Conservation (phyloP, 2,888 invertebrate genomes). For the Chrysomela aeneicollis region DNA sequence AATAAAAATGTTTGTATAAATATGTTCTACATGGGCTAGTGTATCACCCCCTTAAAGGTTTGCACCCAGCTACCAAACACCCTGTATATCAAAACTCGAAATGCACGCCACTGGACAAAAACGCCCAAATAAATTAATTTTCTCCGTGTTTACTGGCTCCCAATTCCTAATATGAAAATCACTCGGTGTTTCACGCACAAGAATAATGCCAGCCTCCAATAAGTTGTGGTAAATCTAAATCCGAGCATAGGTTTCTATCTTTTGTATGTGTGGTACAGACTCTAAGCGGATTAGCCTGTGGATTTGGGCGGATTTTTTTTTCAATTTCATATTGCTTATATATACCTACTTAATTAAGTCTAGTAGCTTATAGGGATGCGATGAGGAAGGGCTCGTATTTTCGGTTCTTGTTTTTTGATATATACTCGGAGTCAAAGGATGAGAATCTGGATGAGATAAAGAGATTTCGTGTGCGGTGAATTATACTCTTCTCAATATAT, state of each 20-base stretch:
- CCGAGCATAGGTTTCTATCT: slow-evolving; percentile 24
- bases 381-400: slow-evolving; percentile 18
- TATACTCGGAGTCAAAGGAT: slow-evolving; percentile 2
- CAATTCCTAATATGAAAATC: slow-evolving; percentile 6
- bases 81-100: not conserved
- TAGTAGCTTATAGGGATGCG: slow-evolving; percentile 44
- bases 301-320: slow-evolving; percentile 50
- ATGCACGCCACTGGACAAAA: not conserved
- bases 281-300: slow-evolving; percentile 49
- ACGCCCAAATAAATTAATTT: slow-evolving; percentile 4
- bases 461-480: not conserved
- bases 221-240: slow-evolving; percentile 28
- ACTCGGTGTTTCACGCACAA: slow-evolving; percentile 19
- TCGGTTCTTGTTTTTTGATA: slow-evolving; percentile 19
- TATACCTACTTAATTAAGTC: slow-evolving; percentile 47
- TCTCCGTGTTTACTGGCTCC: slow-evolving; percentile 1
- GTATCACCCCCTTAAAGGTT: too few relatives aligned
- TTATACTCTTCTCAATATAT: not conserved
- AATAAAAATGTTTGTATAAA: too few relatives aligned
- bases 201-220: slow-evolving; percentile 21
- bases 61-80: too few relatives aligned
- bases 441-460: slow-evolving; percentile 1
- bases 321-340: slow-evolving; percentile 46
- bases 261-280: slow-evolving; percentile 46
- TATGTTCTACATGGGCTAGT: too few relatives aligned